Conservation (phyloP, 2,797 vertebrate genomes). For the Masticophis lateralis region DNA sequence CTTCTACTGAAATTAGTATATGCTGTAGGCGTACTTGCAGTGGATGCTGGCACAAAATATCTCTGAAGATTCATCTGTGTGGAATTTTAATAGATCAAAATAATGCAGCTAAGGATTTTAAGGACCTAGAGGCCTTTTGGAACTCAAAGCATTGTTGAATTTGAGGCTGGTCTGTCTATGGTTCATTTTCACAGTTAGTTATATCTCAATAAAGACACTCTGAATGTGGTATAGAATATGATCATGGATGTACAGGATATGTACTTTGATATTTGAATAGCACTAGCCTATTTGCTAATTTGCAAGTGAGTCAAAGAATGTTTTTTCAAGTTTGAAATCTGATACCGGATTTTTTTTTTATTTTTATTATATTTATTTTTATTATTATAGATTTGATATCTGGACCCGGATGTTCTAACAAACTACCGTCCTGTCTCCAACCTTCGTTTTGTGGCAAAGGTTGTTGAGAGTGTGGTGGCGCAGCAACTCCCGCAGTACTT, state of each 20-base stretch:
- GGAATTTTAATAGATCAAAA: conserved; percentile 1
- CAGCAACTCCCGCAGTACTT: too few species aligned
- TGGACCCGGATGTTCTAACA: too few species aligned
- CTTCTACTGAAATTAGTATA: neutral
- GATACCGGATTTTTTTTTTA: too few species aligned
- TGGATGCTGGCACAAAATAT: conserved; percentile 2
- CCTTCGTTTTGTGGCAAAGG: too few species aligned
- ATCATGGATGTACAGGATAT: neutral
- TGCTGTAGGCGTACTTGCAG: neutral
- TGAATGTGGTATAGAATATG: neutral
- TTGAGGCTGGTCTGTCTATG: neutral
- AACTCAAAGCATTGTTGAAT: neutral
- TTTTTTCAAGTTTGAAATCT: neutral
- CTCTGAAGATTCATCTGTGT: neutral
- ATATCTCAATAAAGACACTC: neutral
- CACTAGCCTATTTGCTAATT: neutral
- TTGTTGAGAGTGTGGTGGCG: too few species aligned
- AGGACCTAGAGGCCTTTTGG: neutral
- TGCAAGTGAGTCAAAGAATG: neutral
- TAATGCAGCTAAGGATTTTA: neutral
- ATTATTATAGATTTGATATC: too few species aligned
- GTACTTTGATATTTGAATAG: neutral
- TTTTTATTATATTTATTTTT: too few species aligned
- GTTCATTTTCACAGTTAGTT: neutral
- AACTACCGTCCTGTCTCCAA: too few species aligned